Conservation (phyloP, 1,140 invertebrate species). For the Micrasema longulum region DNA sequence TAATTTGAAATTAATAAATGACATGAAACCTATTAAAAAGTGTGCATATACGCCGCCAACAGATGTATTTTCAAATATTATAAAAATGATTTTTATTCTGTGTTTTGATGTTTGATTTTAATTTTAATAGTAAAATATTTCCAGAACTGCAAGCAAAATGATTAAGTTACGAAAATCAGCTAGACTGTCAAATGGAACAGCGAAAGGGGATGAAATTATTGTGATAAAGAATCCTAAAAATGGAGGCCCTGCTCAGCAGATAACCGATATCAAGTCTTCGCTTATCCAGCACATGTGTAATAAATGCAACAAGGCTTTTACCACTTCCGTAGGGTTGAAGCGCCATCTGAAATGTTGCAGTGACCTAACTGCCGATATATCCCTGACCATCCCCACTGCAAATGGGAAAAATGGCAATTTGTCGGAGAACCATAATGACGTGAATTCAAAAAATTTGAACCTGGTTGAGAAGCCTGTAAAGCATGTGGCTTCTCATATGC, state of each 20-base stretch:
- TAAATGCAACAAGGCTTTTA: constrained; percentile 49
- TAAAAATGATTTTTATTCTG: no score
- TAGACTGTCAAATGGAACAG: constrained; percentile 2
- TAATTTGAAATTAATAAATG: no score
- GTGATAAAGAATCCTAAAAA: constrained; percentile 38
- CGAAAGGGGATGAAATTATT: constrained; percentile 39
- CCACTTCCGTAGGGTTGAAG: constrained; percentile 36
- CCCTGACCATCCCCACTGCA: constrained; percentile 18
- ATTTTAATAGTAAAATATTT: no score
- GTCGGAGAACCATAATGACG: constrained; percentile 40
- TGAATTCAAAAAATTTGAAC: constrained; percentile 39
- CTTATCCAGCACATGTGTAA: constrained; percentile 47
- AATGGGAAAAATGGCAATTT: constrained; percentile 23
- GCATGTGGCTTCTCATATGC: not conserved
- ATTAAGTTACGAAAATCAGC: constrained; percentile 6
- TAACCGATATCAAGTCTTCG: constrained; percentile 17
- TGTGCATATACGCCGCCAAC: no score
- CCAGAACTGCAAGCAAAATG: not conserved
- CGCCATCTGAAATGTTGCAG: constrained; percentile 47
- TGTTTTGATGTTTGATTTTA: no score
- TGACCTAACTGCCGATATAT: constrained; percentile 25
- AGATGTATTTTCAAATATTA: no score
- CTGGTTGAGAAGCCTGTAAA: constrained; percentile 1
- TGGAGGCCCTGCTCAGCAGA: constrained; percentile 20
- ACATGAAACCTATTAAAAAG: no score